Percentiles rank a stretch among this genome's conserved stretches.
These are phyloP conservation scores for Brachylomia viminalis DNA, from an alignment of 2,888 invertebrate species.

Conservation along the genomic window DNA sequence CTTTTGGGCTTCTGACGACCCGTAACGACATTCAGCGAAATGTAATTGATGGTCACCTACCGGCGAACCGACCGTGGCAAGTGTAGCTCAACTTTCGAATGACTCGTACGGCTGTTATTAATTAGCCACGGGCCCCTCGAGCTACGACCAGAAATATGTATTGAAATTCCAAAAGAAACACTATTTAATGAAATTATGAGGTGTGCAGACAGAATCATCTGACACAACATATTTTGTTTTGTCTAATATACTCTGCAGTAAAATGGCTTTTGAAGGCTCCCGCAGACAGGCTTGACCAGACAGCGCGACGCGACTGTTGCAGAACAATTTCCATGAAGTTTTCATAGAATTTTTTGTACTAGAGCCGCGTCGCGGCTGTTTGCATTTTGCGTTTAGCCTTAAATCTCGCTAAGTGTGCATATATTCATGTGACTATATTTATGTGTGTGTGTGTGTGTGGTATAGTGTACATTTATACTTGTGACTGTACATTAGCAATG, in stretches of 20 bases:
- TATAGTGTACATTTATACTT: not conserved
- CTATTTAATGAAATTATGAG: not conserved
- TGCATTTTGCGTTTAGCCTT: no score
- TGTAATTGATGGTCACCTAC: not conserved
- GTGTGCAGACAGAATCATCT: no score
- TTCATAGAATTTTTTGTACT: no score
- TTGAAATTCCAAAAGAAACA: not conserved
- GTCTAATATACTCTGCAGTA: not conserved
- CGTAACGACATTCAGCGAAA: not conserved
- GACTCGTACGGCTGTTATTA: not conserved
- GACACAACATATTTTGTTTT: not conserved
- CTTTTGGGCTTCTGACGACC: not conserved
- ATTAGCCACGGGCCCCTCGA: not conserved
- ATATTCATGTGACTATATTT: no score
- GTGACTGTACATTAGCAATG: not conserved
- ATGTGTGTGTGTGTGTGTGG: no score
- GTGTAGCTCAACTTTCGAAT: not conserved
- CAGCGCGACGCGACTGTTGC: no score
- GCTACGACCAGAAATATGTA: not conserved
- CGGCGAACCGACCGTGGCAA: not conserved
- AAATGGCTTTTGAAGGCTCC: not conserved
- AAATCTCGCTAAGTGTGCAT: not conserved
- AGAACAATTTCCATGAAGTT: no score
- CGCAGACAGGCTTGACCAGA: no score
- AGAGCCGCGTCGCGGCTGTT: no score